Evolutionary conservation across 2,113 vertebrate species (phyloP).

Genomic region (Bettongia penicillata): DNA sequence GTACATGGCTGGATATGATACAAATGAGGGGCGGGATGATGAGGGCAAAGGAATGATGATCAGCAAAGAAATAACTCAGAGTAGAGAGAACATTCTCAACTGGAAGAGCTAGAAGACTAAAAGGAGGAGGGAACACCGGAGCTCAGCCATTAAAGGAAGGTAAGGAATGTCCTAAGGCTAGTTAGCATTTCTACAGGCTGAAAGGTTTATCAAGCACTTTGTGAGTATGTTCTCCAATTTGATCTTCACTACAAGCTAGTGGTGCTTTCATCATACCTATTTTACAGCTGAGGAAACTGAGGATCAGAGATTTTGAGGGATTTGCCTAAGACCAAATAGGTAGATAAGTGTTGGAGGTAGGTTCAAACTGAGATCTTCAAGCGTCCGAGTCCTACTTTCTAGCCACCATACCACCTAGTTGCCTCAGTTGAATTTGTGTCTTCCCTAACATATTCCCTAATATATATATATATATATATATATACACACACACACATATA

Average conservation of each 20-base stretch:
- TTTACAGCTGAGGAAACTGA: not conserved
- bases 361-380: not conserved
- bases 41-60: not conserved
- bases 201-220: not conserved
- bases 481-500: too few relatives aligned
- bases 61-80: not conserved
- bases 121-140: not conserved
- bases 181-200: not conserved
- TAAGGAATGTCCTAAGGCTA: not conserved
- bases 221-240: accelerated
- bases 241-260: too few relatives aligned
- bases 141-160: not conserved
- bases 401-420: not conserved
- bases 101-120: not conserved
- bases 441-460: not conserved
- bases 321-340: not conserved
- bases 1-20: not conserved
- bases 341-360: not conserved
- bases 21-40: not conserved
- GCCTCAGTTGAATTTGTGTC: not conserved
- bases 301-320: not conserved
- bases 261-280: not conserved
- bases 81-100: not conserved
- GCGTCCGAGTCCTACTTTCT: not conserved
- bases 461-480: too few relatives aligned